These are phyloP conservation scores for Agrochola lota DNA, from an alignment of 2,888 invertebrate genomes.

Conservation along the genomic window DNA sequence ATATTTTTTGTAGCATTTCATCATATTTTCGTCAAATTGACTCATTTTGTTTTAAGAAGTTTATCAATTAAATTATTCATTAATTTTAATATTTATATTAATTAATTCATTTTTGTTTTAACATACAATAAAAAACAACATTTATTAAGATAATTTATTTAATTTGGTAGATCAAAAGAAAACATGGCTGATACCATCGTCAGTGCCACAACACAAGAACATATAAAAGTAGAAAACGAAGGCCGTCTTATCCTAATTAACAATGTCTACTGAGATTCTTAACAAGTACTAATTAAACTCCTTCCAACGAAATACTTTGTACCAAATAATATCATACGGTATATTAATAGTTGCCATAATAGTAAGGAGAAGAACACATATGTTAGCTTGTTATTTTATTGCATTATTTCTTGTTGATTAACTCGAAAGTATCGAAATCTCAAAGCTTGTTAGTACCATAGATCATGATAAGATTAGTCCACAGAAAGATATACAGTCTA, in stretches of 20 bases:
- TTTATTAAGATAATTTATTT: conserved; percentile 58
- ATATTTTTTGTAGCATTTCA: background rate
- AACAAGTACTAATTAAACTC: conserved; percentile 27
- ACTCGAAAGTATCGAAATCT: conserved; percentile 4
- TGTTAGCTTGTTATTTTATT: background rate
- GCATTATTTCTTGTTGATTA: background rate
- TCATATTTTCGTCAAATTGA: background rate
- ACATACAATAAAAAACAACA: conserved; percentile 59
- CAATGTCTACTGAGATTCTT: conserved; percentile 50
- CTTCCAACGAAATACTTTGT: conserved; percentile 26
- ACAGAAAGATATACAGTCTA: conserved; percentile 10
- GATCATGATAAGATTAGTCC: conserved; percentile 32
- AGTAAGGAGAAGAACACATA: conserved; percentile 1
- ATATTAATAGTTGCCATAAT: conserved; percentile 3
- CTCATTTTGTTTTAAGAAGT: background rate
- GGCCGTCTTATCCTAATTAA: conserved; percentile 40
- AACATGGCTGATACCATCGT: conserved; percentile 24
- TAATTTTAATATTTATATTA: background rate
- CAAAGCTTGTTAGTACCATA: conserved; percentile 36
- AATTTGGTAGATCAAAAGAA: conserved; percentile 50
- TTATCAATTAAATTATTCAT: background rate
- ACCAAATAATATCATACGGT: conserved; percentile 20
- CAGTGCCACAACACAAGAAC: conserved; percentile 15
- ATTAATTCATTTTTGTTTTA: too few relatives aligned
- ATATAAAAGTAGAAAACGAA: conserved; percentile 50